Percentiles rank a stretch among this genome's conserved stretches.
Evolutionary conservation across 92 coral and sea anemone species (phyloP).

Genomic region (Umimayanthus kanabou): DNA sequence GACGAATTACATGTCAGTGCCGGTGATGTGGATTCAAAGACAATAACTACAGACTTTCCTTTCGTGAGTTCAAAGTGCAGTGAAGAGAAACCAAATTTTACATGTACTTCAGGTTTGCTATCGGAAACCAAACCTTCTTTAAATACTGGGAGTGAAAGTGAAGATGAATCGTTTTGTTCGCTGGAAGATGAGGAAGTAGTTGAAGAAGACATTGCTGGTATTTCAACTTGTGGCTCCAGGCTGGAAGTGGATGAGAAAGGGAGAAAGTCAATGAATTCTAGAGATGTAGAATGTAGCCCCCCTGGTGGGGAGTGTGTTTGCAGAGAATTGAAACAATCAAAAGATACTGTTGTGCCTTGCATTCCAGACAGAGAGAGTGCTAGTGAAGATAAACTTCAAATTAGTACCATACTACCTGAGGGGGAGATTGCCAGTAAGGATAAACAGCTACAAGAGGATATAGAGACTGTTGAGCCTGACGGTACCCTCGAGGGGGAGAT

Average conservation of each 20-base stretch:
- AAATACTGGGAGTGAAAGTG: slow-evolving; percentile 3
- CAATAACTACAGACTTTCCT: neutral
- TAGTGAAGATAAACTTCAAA: neutral
- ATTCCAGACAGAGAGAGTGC: neutral
- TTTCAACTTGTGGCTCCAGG: neutral
- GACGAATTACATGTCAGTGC: neutral
- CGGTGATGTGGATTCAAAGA: neutral
- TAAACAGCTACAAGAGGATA: neutral
- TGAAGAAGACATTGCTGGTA: neutral
- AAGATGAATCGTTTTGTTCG: slow-evolving; percentile 30
- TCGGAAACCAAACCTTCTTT: neutral
- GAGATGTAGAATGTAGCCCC: neutral
- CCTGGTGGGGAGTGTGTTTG: neutral
- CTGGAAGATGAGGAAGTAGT: slow-evolving; percentile 3
- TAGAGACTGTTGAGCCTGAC: neutral
- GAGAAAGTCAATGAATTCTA: neutral
- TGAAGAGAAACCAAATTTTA: neutral
- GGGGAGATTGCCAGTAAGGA: neutral
- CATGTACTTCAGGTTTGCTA: neutral
- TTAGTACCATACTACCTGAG: neutral
- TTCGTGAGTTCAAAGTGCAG: slow-evolving; percentile 5
- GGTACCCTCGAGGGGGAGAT: neutral
- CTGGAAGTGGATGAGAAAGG: neutral
- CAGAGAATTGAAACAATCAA: neutral
- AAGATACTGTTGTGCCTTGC: neutral